phyloP scores from a whole-genome alignment of 2,113 vertebrate species.

The Paratilapia polleni region DNA sequence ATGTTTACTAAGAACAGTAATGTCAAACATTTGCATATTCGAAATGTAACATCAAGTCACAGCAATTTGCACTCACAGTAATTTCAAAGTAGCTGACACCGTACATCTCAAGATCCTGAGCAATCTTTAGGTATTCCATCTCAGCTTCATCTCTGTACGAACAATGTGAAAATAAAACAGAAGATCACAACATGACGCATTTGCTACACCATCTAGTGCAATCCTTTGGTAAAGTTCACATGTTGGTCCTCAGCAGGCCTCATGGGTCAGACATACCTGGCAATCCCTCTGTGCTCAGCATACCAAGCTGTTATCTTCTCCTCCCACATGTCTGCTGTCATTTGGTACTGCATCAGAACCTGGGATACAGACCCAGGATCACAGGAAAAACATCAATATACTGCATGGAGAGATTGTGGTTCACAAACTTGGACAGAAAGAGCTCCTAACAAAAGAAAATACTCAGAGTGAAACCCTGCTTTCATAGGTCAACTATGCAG shows the following conservation, averaged over 20 bases:
- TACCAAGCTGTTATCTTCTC: slow-evolving; percentile 96
- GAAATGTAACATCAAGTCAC: neutral
- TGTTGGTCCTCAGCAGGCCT: neutral
- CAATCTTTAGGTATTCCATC: slow-evolving; percentile 95
- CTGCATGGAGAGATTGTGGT: neutral
- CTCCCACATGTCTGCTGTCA: slow-evolving; percentile 97
- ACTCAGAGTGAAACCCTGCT: neutral
- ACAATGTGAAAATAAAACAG: neutral
- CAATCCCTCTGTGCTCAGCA: slow-evolving; percentile 90
- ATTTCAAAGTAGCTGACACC: slow-evolving; percentile 93
- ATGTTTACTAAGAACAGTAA: neutral
- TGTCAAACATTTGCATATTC: neutral
- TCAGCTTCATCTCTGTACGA: slow-evolving; percentile 89
- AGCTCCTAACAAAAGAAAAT: neutral
- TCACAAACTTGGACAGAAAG: neutral
- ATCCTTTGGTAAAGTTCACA: neutral
- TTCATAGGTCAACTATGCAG: neutral
- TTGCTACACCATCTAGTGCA: neutral
- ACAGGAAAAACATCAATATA: neutral
- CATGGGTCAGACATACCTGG: slow-evolving; percentile 81
- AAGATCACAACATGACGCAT: neutral
- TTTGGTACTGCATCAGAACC: slow-evolving; percentile 95
- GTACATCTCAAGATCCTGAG: slow-evolving; percentile 94
- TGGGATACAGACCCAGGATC: slow-evolving; percentile 37
- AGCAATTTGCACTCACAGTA: slow-evolving; percentile 80